Percentiles rank a stretch among this genome's conserved stretches.
phyloP scores from a whole-genome alignment of 1,140 invertebrate genomes.

The Caenorhabditis remanei region DNA sequence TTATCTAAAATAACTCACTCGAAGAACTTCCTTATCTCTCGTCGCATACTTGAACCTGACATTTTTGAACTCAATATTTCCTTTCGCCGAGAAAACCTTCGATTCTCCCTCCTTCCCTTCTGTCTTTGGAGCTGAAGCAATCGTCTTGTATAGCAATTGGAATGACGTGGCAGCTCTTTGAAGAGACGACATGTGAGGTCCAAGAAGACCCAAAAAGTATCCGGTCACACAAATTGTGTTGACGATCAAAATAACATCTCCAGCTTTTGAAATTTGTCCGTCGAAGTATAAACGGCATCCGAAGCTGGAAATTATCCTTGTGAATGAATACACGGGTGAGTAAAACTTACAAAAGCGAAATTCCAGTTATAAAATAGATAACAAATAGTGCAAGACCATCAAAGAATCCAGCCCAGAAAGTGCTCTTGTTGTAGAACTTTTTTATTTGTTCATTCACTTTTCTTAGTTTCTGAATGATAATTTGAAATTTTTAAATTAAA shows the following conservation, averaged over 20 bases:
- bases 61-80: constrained; percentile 66
- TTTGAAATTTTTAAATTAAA: neutral
- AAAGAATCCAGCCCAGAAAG: constrained; percentile 61
- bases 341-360: constrained; percentile 58
- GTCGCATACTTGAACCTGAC: constrained; percentile 69
- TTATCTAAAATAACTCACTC: constrained; percentile 80
- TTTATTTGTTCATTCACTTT: constrained; percentile 5
- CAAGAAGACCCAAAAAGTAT: constrained; percentile 69
- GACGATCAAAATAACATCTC: constrained; percentile 68
- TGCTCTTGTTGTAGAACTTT: constrained; percentile 48
- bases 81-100: constrained; percentile 66
- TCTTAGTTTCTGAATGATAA: constrained; percentile 79
- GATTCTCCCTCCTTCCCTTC: constrained; percentile 78
- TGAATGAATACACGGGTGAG: too few relatives aligned
- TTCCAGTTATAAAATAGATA: constrained; percentile 61
- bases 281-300: constrained; percentile 64
- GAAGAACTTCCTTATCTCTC: constrained; percentile 67
- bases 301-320: constrained; percentile 16
- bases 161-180: constrained; percentile 66
- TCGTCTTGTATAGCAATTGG: constrained; percentile 69
- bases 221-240: constrained; percentile 64
- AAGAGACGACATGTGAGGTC: constrained; percentile 71
- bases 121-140: constrained; percentile 78
- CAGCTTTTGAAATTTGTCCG: constrained; percentile 64
- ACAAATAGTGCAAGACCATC: constrained; percentile 66